Evolutionary conservation across 2,797 vertebrate species (phyloP).

Genomic region (Myotis daubentonii): DNA sequence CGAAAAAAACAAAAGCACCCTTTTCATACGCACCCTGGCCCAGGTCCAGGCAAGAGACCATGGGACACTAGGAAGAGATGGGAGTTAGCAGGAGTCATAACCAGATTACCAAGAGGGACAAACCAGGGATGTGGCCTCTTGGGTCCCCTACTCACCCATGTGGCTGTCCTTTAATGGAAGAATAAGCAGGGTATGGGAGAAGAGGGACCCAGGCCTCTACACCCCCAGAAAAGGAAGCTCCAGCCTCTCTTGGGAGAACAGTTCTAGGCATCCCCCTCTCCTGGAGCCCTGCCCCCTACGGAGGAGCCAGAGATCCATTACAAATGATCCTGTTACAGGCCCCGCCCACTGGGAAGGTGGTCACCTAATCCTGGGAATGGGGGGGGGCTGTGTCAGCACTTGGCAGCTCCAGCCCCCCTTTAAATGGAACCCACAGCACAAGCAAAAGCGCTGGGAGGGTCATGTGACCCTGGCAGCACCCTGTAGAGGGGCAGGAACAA

Average conservation of each 20-base stretch:
- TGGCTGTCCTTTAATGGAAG: not conserved
- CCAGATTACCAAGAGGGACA: not conserved
- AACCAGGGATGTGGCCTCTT: not conserved
- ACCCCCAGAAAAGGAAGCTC: not conserved
- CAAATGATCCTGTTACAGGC: constrained; percentile 65
- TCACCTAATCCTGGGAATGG: constrained; percentile 53
- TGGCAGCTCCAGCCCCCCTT: constrained; percentile 59
- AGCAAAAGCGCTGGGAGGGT: constrained; percentile 66
- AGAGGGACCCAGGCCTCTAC: not conserved
- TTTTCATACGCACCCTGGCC: not conserved
- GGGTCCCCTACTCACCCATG: constrained; percentile 58
- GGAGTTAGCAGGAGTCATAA: not conserved
- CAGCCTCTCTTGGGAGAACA: not conserved
- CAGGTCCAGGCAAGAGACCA: constrained; percentile 29
- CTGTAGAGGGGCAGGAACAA: constrained; percentile 29
- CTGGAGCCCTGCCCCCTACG: not conserved
- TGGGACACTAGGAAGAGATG: not conserved
- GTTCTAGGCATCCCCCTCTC: constrained; percentile 43
- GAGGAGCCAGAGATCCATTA: constrained; percentile 67
- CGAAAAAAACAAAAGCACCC: not conserved
- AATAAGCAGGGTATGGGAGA: not conserved
- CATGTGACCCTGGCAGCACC: constrained; percentile 75
- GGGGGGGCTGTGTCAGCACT: constrained; percentile 67
- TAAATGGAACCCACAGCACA: constrained; percentile 73
- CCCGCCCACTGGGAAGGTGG: constrained; percentile 53